phyloP scores from a whole-genome alignment of 2,888 invertebrate species.

The Mellilla xanthometata region DNA sequence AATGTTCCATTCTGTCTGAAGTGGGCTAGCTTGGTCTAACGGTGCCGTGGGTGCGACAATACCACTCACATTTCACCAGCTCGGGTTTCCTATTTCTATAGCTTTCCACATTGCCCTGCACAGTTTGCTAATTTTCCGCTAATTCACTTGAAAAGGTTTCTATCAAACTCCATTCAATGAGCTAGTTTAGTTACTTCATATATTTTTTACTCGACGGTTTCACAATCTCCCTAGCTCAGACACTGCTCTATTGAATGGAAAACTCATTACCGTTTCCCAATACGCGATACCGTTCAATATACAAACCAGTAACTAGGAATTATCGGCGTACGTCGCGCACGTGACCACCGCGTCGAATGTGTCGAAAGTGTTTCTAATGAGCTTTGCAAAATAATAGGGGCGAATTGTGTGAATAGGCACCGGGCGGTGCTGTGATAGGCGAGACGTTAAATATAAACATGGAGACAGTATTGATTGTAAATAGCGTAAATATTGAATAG shows the following conservation, averaged over 20 bases:
- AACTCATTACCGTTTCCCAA: conserved; percentile 13
- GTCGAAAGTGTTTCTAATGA: conserved; percentile 23
- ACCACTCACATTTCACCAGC: conserved; percentile 41
- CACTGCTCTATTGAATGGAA: conserved; percentile 11
- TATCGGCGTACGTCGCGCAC: conserved; percentile 22
- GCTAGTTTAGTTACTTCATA: conserved; percentile 12
- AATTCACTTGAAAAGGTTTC: conserved; percentile 12
- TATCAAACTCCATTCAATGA: conserved; percentile 11
- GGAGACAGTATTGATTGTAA: conserved; percentile 44
- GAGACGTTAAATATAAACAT: conserved; percentile 57
- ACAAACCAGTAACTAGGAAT: conserved; percentile 21
- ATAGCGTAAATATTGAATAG: conserved; percentile 22
- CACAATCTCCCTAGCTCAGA: conserved; percentile 5
- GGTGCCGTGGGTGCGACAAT: conserved; percentile 47
- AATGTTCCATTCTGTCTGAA: conserved; percentile 31
- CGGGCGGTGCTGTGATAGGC: conserved; percentile 38
- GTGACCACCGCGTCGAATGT: conserved; percentile 16
- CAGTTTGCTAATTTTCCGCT: conserved; percentile 19
- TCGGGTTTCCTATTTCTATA: conserved; percentile 38
- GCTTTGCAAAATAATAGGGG: conserved; percentile 29
- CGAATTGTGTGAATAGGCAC: conserved; percentile 21
- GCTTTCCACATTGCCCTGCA: conserved; percentile 19
- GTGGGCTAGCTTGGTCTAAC: conserved; percentile 46
- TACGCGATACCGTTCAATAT: conserved; percentile 3
- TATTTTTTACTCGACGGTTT: conserved; percentile 10